phyloP scores from a whole-genome alignment of 1,140 invertebrate species.

The Drosophila ohnishii region DNA sequence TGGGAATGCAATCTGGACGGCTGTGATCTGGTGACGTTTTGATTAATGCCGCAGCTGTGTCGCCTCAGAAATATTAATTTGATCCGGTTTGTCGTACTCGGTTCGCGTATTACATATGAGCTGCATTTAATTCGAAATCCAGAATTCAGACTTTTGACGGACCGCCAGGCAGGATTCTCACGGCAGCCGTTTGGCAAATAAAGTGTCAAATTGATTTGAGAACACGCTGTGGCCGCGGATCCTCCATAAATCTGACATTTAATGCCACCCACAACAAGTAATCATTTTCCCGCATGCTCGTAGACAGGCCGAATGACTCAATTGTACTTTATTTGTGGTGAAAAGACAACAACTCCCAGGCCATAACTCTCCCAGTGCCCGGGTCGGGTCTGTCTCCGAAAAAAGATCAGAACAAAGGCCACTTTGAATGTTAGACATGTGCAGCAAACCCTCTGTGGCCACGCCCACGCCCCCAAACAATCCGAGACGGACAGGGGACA shows the following conservation, averaged over 20 bases:
- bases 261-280: constrained; percentile 69
- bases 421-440: constrained; percentile 80
- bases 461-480: constrained; percentile 50
- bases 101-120: constrained; percentile 31
- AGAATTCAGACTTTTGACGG: constrained; percentile 53
- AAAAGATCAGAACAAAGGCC: constrained; percentile 57
- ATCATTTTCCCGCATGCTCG: constrained; percentile 42
- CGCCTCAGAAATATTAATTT: constrained; percentile 60
- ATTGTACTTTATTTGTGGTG: constrained; percentile 53
- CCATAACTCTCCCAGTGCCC: constrained; percentile 44
- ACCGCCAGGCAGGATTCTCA: constrained; percentile 61
- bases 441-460: constrained; percentile 54
- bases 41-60: constrained; percentile 56
- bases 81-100: constrained; percentile 39
- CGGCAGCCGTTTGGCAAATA: constrained; percentile 65
- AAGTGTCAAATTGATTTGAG: constrained; percentile 75
- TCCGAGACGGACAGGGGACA: constrained; percentile 42
- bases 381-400: constrained; percentile 35
- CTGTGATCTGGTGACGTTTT: constrained; percentile 68
- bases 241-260: constrained; percentile 77
- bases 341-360: constrained; percentile 60
- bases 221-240: constrained; percentile 39
- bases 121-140: constrained; percentile 35
- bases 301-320: constrained; percentile 68
- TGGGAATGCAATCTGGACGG: constrained; percentile 56